Percentiles rank a stretch among this genome's conserved stretches.
These are phyloP conservation scores for Metacarcinus magister DNA, from an alignment of 2,888 invertebrate genomes.

Conservation along the genomic window DNA sequence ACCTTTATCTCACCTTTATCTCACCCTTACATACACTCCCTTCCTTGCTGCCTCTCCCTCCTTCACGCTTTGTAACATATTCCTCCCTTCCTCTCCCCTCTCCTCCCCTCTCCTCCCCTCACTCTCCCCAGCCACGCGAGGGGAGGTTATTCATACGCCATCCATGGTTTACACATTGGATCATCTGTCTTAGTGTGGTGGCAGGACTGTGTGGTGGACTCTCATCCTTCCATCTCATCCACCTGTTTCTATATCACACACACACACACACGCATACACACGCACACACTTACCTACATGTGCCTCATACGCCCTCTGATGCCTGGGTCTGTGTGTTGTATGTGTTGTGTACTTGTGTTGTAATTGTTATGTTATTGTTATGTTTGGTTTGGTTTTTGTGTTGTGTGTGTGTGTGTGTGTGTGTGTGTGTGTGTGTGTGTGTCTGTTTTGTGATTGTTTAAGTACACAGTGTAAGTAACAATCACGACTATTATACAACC, in stretches of 20 bases:
- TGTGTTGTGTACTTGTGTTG: not conserved
- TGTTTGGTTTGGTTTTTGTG: not conserved
- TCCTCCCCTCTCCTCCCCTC: not conserved
- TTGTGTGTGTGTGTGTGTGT: not conserved
- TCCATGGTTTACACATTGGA: not conserved
- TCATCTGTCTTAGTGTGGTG: not conserved
- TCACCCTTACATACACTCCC: not conserved
- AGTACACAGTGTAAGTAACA: not conserved
- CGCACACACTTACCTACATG: not conserved
- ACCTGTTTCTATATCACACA: not conserved
- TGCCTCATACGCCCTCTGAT: not conserved
- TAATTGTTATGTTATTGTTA: not conserved
- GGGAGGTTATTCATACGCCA: not conserved
- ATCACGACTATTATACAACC: not conserved
- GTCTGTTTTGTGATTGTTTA: not conserved
- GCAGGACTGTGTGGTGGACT: not conserved
- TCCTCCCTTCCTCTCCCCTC: not conserved
- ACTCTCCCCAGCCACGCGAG: not conserved
- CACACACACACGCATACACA: not conserved
- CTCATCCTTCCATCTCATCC: not conserved
- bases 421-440: not conserved
- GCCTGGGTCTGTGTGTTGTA: not conserved
- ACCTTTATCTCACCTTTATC: not conserved
- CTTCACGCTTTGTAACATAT: not conserved
- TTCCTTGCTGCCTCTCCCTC: not conserved